phyloP scores from a whole-genome alignment of 2,888 invertebrate genomes.

The Cataglyphis livida region DNA sequence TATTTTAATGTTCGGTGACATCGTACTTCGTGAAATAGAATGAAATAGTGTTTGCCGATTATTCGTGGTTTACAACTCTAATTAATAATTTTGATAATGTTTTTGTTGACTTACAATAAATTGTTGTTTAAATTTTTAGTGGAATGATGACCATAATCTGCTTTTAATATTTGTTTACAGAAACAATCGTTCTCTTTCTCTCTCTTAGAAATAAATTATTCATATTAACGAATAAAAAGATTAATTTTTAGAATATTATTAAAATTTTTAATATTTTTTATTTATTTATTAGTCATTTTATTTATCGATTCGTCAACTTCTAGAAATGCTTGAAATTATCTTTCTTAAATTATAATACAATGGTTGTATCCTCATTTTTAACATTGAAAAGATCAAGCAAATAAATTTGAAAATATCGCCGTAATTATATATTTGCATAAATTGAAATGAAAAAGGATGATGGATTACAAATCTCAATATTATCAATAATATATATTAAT shows the following conservation, averaged over 20 bases:
- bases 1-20: neutral
- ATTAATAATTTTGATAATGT: neutral
- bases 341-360: slow-evolving; percentile 1
- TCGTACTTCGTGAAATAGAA: neutral
- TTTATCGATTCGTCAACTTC: neutral
- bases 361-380: slow-evolving; percentile 31
- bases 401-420: slow-evolving; percentile 10
- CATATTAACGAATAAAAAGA: neutral
- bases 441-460: neutral
- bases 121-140: neutral
- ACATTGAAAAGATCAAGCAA: slow-evolving; percentile 36
- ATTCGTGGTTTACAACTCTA: neutral
- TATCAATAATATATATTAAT: neutral
- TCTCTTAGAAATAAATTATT: neutral
- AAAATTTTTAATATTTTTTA: slow-evolving; percentile 30
- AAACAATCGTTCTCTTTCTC: neutral
- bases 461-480: neutral
- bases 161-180: neutral
- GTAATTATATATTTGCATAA: slow-evolving; percentile 31
- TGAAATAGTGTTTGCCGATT: neutral
- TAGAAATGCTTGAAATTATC: slow-evolving; percentile 37
- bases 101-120: neutral
- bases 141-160: neutral
- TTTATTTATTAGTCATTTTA: slow-evolving; percentile 6
- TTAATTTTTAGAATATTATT: slow-evolving; percentile 6